A percentile compares a stretch with the other conserved stretches of the same genome.
phyloP scores from a whole-genome alignment of 2,888 invertebrate genomes.

The Erannis defoliaria region DNA sequence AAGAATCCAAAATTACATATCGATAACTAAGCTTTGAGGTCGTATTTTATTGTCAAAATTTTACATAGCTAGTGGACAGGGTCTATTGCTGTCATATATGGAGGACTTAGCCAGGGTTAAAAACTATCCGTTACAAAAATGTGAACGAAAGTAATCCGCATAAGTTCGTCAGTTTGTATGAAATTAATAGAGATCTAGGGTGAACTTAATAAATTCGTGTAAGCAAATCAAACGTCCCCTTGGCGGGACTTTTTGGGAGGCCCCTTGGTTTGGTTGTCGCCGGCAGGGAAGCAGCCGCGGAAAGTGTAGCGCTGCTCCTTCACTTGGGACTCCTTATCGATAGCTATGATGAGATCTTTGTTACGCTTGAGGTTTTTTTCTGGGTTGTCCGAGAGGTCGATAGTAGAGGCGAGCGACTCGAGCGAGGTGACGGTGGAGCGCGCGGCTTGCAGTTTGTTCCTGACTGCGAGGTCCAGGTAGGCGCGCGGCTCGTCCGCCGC shows the following conservation, averaged over 20 bases:
- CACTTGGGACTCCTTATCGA: conserved; percentile 71
- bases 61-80: too few species aligned
- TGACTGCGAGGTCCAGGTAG: conserved; percentile 65
- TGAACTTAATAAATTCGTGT: conserved; percentile 30
- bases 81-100: too few species aligned
- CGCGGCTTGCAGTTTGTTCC: conserved; percentile 54
- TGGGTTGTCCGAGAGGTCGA: conserved; percentile 51
- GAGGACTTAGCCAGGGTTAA: too few species aligned
- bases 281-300: conserved; percentile 64
- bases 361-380: conserved; percentile 65
- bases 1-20: too few species aligned
- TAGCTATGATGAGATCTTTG: conserved; percentile 51
- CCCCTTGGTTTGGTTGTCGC: conserved; percentile 56
- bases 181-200: not conserved
- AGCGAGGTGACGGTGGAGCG: conserved; percentile 86
- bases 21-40: too few species aligned
- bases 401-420: conserved; percentile 80
- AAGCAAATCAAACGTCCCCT: conserved; percentile 34
- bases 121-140: too few species aligned
- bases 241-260: conserved; percentile 65
- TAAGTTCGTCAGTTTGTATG: not conserved
- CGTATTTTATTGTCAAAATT: too few species aligned
- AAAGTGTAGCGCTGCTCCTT: conserved; percentile 70
- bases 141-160: not conserved
- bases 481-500: conserved; percentile 38